phyloP scores from a whole-genome alignment of 1,140 invertebrate species.

The Sesamia nonagrioides region DNA sequence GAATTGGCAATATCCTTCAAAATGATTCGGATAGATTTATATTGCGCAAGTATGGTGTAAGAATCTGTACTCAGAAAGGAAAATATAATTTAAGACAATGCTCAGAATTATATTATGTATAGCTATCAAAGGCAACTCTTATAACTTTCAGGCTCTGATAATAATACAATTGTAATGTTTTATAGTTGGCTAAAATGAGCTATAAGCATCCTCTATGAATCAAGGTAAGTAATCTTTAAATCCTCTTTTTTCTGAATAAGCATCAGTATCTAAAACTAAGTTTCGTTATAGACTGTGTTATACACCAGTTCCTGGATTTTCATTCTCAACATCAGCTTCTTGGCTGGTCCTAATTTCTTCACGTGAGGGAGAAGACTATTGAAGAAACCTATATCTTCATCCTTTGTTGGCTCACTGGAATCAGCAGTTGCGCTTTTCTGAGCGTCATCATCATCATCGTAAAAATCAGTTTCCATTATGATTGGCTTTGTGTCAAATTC shows the following conservation, averaged over 20 bases:
- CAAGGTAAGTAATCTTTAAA: neutral
- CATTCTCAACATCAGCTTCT: constrained; percentile 83
- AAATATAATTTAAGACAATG: too few relatives aligned
- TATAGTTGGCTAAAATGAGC: neutral
- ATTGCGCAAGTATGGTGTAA: too few relatives aligned
- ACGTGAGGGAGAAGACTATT: constrained; percentile 84
- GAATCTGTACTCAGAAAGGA: too few relatives aligned
- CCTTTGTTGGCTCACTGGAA: constrained; percentile 64
- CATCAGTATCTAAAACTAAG: constrained; percentile 44
- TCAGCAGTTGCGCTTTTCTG: constrained; percentile 59
- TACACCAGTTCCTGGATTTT: constrained; percentile 85
- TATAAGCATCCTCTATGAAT: too few relatives aligned
- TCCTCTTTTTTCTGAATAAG: constrained; percentile 16
- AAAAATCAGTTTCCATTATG: constrained; percentile 83
- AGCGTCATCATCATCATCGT: constrained; percentile 80
- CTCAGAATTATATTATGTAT: too few relatives aligned
- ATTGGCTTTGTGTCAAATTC: constrained; percentile 85
- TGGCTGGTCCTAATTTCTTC: constrained; percentile 78
- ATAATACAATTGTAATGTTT: neutral
- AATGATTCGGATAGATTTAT: too few relatives aligned
- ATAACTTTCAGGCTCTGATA: neutral
- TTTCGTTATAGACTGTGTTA: constrained; percentile 80
- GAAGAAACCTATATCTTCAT: constrained; percentile 84
- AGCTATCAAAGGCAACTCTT: neutral
- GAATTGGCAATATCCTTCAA: too few relatives aligned